Evolutionary conservation across 2,113 vertebrate genomes (phyloP).

Genomic region (Saimiri boliviensis): DNA sequence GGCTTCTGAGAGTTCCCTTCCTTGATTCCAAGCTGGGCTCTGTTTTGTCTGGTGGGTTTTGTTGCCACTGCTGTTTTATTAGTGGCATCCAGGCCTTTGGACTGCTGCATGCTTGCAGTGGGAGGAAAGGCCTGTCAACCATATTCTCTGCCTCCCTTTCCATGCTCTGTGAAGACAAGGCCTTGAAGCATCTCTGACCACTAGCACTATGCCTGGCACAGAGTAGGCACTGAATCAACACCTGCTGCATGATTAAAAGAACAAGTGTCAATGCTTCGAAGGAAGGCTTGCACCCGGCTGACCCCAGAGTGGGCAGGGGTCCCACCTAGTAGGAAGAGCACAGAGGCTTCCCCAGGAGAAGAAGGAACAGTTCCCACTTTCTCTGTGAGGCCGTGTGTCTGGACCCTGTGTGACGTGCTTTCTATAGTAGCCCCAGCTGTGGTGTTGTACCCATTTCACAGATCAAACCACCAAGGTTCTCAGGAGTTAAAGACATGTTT

Average conservation of each 20-base stretch:
- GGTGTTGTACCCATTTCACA: background rate
- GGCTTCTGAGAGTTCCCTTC: background rate
- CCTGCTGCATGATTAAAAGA: background rate
- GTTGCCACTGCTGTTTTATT: background rate
- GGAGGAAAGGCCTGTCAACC: background rate
- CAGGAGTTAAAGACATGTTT: background rate
- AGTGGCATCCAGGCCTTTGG: background rate
- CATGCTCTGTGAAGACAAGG: background rate
- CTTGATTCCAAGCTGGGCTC: background rate
- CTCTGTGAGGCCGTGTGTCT: background rate
- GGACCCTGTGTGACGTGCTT: background rate
- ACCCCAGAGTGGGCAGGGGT: background rate
- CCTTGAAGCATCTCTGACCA: too few species aligned
- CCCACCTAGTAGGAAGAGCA: background rate
- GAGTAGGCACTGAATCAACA: background rate
- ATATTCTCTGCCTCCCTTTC: background rate
- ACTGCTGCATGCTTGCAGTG: too few species aligned
- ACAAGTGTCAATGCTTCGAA: background rate
- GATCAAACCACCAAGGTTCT: background rate
- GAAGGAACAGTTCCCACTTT: background rate
- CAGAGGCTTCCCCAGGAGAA: background rate
- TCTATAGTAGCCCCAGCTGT: background rate
- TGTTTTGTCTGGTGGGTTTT: background rate
- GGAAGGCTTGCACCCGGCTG: background rate
- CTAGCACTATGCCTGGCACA: background rate